phyloP scores from a whole-genome alignment of 2,888 invertebrate species.

The Oscheius sp. region DNA sequence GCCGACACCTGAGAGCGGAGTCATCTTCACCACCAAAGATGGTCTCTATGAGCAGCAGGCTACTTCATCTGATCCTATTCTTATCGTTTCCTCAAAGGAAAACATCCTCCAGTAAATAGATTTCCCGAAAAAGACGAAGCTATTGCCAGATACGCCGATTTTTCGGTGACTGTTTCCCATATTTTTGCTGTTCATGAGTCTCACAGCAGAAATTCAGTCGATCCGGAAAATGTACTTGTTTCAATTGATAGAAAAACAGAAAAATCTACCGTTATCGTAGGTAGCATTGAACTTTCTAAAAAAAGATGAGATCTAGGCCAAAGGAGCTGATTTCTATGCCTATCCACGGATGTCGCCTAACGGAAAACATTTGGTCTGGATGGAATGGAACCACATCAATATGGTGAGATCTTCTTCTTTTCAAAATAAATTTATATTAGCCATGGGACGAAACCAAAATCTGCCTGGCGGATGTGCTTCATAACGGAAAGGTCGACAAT shows the following conservation, averaged over 20 bases:
- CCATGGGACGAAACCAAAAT: conserved; percentile 75
- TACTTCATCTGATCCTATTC: conserved; percentile 35
- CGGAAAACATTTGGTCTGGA: conserved; percentile 74
- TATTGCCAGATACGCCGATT: conserved; percentile 46
- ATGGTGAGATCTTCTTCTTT: conserved; percentile 64
- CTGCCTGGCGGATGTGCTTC: conserved; percentile 67
- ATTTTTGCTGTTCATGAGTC: conserved; percentile 49
- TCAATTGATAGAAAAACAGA: conserved; percentile 47
- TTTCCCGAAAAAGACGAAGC: neutral
- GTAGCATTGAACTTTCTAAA: neutral
- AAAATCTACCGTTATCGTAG: conserved; percentile 42
- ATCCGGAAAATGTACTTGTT: conserved; percentile 53
- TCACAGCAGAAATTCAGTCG: conserved; percentile 34
- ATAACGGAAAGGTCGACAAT: conserved; percentile 64
- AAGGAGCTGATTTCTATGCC: conserved; percentile 75
- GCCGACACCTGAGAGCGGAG: conserved; percentile 68
- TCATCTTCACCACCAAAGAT: conserved; percentile 51
- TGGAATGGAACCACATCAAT: conserved; percentile 76
- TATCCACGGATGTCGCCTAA: conserved; percentile 74
- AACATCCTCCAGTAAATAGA: conserved; percentile 37
- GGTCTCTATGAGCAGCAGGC: conserved; percentile 48
- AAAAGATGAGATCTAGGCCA: conserved; percentile 43
- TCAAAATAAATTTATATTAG: too few relatives aligned
- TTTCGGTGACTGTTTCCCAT: conserved; percentile 36
- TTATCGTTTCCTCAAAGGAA: conserved; percentile 40